Base-by-base conservation (phyloP, 2,113 vertebrate species). In the Maccullochella peelii region DNA sequence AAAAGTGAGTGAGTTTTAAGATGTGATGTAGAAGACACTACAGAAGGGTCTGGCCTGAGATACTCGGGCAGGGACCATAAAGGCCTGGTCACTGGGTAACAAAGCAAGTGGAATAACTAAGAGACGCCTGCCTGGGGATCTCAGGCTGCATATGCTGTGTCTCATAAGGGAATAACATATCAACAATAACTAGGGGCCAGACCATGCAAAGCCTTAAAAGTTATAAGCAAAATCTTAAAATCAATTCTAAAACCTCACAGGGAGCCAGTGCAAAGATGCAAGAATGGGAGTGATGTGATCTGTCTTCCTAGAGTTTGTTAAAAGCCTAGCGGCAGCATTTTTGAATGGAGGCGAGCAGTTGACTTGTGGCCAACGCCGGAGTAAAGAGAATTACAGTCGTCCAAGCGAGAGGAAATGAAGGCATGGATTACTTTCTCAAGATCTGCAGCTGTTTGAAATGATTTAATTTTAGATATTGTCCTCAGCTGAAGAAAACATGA, bases 241-340 rank as follows among this genome's bases (percentile, higher is more conserved):
- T 40, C 16, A 55, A 20, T 16, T 40, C 30, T 38, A 66, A 65
- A 80, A 86, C 27, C 33, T 69, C 63, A 54, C 16, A 30, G 12
- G 42, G 40, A 66, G 62, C 23, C 16, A 9, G 7, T 69, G 49
- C 20, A 25, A 76, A 58, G 68, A 57, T 57, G 21, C 65, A 36
- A 30, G n/a, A 69, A 66, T 54, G 21, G 59, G 52, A 50, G 44
- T 62, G 58, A 71, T 52, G 33, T 2, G 1, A 78, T 84, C 2
- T 55, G 62, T 55, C 71, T 65, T 77, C 20, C 40, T n/a, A 54
- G 33, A 30, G 38, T 62, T 55, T 81, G 27, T 77, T 47, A 20
- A 68, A 69, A 74, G 65, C 33, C 25, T 30, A 9, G 21, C 8
- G 14, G 70, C 65, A 73, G 59, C 14, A 49, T 25, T 58, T 67